These are phyloP conservation scores for Urocolius indicus DNA, from an alignment of 2,113 vertebrate species.

Conservation along the genomic window DNA sequence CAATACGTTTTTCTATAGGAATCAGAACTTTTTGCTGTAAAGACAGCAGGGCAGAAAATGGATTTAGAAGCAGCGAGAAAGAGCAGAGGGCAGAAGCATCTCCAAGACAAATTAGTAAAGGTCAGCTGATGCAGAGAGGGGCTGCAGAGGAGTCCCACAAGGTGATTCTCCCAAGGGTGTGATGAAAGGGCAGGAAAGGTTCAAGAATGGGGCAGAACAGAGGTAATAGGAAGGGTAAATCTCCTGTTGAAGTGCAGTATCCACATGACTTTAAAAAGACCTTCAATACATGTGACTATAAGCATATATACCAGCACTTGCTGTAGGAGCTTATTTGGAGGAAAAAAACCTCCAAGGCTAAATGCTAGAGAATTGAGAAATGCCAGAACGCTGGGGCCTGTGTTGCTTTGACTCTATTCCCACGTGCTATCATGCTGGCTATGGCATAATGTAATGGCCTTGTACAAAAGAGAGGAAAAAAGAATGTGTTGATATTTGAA, in stretches of 20 bases:
- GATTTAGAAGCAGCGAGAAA: background rate
- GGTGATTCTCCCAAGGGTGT: background rate
- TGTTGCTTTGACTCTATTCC: background rate
- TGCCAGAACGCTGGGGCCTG: background rate
- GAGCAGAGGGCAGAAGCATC: background rate
- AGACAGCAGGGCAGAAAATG: slow-evolving; percentile 15
- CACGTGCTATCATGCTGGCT: background rate
- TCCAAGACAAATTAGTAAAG: background rate
- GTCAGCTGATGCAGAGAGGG: background rate
- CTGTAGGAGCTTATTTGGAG: background rate
- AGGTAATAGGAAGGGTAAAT: background rate
- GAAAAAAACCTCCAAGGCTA: accelerated
- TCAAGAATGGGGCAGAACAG: background rate
- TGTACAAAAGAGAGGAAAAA: background rate
- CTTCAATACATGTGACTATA: background rate
- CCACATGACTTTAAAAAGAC: background rate
- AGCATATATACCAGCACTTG: background rate
- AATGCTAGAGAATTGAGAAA: background rate
- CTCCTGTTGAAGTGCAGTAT: background rate
- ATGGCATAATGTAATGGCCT: background rate
- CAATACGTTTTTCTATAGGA: background rate
- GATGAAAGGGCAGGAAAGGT: background rate
- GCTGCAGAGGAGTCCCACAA: background rate
- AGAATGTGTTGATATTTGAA: accelerated
- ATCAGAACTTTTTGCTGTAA: background rate